Base-by-base conservation (phyloP, 2,113 vertebrate genomes). In the Stegastes partitus region DNA sequence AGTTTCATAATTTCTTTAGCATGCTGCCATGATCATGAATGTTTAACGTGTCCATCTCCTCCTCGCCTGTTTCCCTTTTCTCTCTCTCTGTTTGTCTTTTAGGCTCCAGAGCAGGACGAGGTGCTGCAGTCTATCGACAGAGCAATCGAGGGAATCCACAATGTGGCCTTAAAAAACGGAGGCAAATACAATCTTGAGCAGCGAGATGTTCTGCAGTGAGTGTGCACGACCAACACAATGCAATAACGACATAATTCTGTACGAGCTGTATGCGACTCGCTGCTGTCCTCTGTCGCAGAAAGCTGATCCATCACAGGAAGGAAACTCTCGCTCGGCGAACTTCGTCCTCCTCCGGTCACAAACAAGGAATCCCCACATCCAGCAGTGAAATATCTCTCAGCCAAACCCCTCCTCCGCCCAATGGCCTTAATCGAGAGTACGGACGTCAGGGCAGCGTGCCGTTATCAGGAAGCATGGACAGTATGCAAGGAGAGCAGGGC, bases 151-250 rank as follows among this genome's bases (percentile, higher is more conserved):
- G 96, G 97, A 22, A 97, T 99, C 84, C 98, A 99, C 91, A 99
- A 99, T 1, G 95, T 96, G 0, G 98, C 98, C 84, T 97, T 99
- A 96, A 97, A 96, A 65, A 97, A 97, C 1, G 96, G 96, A 8
- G 98, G 98, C 34, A 99, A 98, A 93, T 99, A 99, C 94, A 99
- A 98, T 90, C 92, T 99, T 89, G 97, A 99, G 69, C 98, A 99
- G 91, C 96, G 98, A 7, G 97, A 99, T 58, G 96, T 99, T 62
- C 95, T 99, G 9, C 98, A 99, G 98, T 99, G 87, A 97, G 98
- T 96, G 31, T 7, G 7, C 31, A 34, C 0, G 1, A 14, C 18
- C 58, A n/a, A 26, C 21, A 12, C 23, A 12, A n/a, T 1, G 50
- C 7, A 26, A 31, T 21, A 18, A 22, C 11, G 7, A 1, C 12